A percentile compares a stretch with the other conserved stretches of the same genome.
These are phyloP conservation scores for Grantiella picta DNA, from an alignment of 2,113 vertebrate genomes.

Conservation along the genomic window DNA sequence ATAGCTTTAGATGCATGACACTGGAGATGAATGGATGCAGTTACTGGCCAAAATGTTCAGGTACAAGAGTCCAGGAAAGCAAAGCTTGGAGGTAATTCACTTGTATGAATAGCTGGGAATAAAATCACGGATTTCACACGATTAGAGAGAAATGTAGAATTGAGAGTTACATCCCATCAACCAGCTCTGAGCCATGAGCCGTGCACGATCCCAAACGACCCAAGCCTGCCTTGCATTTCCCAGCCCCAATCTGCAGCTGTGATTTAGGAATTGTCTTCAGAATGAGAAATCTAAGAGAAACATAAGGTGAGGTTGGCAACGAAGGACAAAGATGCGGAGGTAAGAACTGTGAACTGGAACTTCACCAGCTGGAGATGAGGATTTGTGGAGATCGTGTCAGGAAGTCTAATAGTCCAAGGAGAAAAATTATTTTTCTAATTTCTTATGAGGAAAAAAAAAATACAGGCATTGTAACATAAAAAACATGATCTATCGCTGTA, in stretches of 20 bases:
- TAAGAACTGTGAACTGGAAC: slow-evolving; percentile 52
- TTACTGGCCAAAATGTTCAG: not conserved
- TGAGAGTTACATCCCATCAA: not conserved
- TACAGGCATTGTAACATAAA: not conserved
- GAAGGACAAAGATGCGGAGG: slow-evolving; percentile 6
- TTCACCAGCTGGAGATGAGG: slow-evolving; percentile 22
- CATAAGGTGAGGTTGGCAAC: slow-evolving; percentile 30
- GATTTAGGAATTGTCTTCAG: not conserved
- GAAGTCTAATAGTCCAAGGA: not conserved
- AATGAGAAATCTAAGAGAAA: not conserved
- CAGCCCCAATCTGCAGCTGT: not conserved
- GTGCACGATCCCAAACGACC: rapidly evolving
- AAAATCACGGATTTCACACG: not conserved
- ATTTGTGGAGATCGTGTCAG: not conserved
- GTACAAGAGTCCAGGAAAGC: not conserved
- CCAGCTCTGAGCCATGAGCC: not conserved
- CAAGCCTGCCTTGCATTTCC: not conserved
- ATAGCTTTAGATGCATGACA: slow-evolving; percentile 17
- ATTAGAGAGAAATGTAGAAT: not conserved
- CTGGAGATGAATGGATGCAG: slow-evolving; percentile 3
- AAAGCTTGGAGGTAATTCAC: not conserved
- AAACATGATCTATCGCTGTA: not conserved
- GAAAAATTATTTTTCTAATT: not conserved
- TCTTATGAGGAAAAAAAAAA: not conserved
- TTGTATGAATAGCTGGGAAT: not conserved